Evolutionary conservation across 2,113 vertebrate species (phyloP).

Genomic region (Calyptommatus sinebrachiatus): DNA sequence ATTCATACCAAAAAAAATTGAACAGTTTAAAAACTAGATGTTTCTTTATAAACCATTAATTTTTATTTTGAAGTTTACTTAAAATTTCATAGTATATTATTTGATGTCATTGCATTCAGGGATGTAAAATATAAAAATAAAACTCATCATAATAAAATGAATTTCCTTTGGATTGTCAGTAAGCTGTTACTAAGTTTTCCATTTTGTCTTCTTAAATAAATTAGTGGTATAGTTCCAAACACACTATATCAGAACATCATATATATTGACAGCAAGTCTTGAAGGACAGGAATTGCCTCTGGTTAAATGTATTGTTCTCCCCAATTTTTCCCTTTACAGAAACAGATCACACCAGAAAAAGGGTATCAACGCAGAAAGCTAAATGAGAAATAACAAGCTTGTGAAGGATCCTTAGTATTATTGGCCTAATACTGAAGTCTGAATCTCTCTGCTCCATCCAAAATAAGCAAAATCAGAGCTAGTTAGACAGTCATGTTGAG

Average conservation of each 20-base stretch:
- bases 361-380: background rate
- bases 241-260: background rate
- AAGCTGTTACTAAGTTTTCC: background rate
- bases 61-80: background rate
- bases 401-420: background rate
- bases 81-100: background rate
- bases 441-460: too few relatives aligned
- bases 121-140: background rate
- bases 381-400: background rate
- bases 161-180: background rate
- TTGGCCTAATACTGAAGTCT: background rate
- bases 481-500: too few relatives aligned
- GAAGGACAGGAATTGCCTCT: constrained; percentile 1
- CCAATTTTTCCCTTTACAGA: background rate
- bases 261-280: background rate
- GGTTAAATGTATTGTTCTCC: background rate
- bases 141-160: background rate
- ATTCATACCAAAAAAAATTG: too few relatives aligned
- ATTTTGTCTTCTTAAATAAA: background rate
- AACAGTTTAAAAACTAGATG: too few relatives aligned
- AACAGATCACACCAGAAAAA: background rate
- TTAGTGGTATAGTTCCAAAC: background rate
- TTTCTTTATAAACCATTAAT: too few relatives aligned
- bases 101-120: background rate
- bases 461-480: too few relatives aligned